These are phyloP conservation scores for Apamea anceps DNA, from an alignment of 2,888 invertebrate species.

Conservation along the genomic window DNA sequence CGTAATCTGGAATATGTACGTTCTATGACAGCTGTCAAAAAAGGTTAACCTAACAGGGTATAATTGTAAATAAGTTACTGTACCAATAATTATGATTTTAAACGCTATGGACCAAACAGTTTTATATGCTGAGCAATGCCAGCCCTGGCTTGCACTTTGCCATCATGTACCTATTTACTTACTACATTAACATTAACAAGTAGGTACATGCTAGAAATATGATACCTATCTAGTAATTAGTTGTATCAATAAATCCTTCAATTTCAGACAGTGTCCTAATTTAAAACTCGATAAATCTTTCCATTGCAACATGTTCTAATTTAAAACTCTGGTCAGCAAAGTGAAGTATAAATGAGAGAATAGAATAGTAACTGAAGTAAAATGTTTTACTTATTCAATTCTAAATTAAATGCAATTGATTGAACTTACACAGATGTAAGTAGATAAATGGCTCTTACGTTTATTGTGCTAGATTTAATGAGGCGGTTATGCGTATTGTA, in stretches of 20 bases:
- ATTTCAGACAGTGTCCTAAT: no score
- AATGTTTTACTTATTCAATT: neutral
- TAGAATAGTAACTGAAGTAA: neutral
- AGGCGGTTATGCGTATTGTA: neutral
- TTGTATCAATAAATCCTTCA: neutral
- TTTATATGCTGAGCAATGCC: neutral
- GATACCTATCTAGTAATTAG: neutral
- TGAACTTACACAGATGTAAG: neutral
- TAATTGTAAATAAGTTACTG: no score
- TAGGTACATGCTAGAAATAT: conserved; percentile 8
- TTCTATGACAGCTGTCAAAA: no score
- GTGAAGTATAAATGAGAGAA: neutral
- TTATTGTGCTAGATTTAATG: conserved; percentile 7
- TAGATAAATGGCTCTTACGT: neutral
- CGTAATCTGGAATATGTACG: no score
- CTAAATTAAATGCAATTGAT: neutral
- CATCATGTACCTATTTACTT: neutral
- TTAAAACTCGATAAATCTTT: no score
- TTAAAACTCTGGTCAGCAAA: neutral
- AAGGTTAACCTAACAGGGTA: no score
- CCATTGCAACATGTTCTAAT: neutral
- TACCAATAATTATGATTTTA: conserved; percentile 3
- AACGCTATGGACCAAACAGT: conserved; percentile 32
- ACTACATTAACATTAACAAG: neutral
- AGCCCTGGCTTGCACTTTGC: neutral